Conservation (phyloP, 2,113 vertebrate species). For the Serilophus lunatus region DNA sequence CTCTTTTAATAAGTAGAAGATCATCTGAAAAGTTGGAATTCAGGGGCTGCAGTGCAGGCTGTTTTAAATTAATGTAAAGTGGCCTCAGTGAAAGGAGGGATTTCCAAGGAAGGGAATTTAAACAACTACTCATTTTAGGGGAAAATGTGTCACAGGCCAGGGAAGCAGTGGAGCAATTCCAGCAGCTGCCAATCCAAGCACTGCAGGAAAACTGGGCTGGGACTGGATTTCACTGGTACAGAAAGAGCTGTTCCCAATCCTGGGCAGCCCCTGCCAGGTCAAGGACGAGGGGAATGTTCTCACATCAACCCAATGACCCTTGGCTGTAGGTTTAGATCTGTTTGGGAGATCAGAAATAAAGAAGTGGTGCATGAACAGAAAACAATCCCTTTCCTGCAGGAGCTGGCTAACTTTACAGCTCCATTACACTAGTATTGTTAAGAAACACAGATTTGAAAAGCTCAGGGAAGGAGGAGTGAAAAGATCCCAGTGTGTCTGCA, state of each 20-base stretch:
- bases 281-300: neutral
- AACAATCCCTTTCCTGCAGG: neutral
- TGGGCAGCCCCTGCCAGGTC: neutral
- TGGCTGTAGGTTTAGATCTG: neutral
- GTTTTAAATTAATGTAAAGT: neutral
- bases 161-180: neutral
- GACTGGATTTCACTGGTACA: neutral
- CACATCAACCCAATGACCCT: accelerated
- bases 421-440: neutral
- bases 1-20: neutral
- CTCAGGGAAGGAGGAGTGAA: neutral
- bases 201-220: neutral
- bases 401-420: neutral
- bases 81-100: neutral
- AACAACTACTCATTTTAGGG: neutral
- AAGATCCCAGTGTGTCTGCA: constrained; percentile 23
- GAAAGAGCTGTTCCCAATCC: neutral
- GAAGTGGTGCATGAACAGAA: neutral
- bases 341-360: neutral
- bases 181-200: neutral
- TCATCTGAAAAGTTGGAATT: neutral
- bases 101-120: neutral
- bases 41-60: neutral
- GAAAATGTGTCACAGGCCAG: neutral
- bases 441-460: constrained; percentile 43